Base-by-base conservation (phyloP, 1,140 invertebrate genomes). In the Apis cerana region DNA sequence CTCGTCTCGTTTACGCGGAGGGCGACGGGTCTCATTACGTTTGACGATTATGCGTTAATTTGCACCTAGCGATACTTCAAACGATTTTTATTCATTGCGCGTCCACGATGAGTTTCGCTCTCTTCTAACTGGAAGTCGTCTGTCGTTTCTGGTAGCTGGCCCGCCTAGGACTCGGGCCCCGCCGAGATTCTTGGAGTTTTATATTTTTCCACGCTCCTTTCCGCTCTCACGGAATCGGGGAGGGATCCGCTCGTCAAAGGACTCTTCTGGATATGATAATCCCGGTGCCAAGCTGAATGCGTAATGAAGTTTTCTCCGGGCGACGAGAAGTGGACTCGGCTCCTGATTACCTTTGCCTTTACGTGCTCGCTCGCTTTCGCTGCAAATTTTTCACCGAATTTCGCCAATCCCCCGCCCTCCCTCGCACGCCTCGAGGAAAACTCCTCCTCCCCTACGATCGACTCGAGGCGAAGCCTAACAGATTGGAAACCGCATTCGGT, bases 31-130 rank as follows among this genome's bases (percentile, higher is more conserved):
- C 85, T 94, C 93, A 93, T 94, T 93, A 93, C 93, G 92, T 94
- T 94, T 94, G 93, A 93, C 93, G 93, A 94, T 94, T 94, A 94
- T 94, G 93, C 93, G 90, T 94, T 94, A 94, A 94, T 94, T 94
- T 94, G 88, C 92, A 92, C 91, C 91, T 91, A 92, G 92, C 91
- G 91, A 93, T 93, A 94, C 93, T 94, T 94, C 93, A 94, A 94
- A 93, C 93, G 93, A 87, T 94, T 94, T 94, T 94, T 94, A 94
- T 94, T 94, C 93, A 94, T 93, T 90, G 91, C 92, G 91, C 92
- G 92, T 90, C 89, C 91, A 91, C 88, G 71, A 89, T 90, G 88
- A 93, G 91, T 90, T 93, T 88, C 84, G 75, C 76, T 65, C 76
- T 65, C 76, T 74, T 80, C 75, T 80, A 83, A 80, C 77, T 75